phyloP scores from a whole-genome alignment of 2,113 vertebrate species.

The Mixornis gularis region DNA sequence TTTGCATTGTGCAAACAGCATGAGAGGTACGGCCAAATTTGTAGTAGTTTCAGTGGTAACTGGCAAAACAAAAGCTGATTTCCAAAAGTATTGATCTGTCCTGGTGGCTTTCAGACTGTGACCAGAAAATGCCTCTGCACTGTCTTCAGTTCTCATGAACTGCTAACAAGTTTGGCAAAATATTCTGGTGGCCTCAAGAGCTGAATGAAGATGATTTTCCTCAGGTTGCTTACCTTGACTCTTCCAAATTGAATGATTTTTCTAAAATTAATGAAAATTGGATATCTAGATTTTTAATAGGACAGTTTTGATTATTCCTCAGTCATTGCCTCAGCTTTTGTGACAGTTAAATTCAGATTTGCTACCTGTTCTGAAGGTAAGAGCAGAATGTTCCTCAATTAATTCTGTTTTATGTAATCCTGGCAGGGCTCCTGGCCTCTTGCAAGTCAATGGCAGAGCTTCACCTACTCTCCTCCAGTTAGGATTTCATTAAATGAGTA shows the following conservation, averaged over 20 bases:
- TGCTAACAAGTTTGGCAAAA: background rate
- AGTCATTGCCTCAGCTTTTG: background rate
- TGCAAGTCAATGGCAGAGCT: background rate
- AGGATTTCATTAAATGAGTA: constrained; percentile 16
- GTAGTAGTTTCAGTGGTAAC: background rate
- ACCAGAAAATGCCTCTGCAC: background rate
- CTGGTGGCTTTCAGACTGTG: background rate
- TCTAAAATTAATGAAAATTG: background rate
- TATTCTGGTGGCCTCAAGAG: background rate
- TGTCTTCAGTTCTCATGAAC: background rate
- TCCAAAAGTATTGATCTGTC: background rate
- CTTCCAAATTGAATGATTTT: background rate
- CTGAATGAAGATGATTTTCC: background rate
- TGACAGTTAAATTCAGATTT: background rate
- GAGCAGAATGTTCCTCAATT: background rate
- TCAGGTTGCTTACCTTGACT: background rate
- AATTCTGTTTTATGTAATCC: background rate
- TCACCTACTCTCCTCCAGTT: background rate
- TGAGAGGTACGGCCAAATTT: background rate
- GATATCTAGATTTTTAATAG: background rate
- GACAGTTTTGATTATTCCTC: background rate
- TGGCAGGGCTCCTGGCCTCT: background rate
- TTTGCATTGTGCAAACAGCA: background rate
- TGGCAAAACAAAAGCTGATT: background rate
- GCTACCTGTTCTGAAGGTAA: background rate